Evolutionary conservation across 2,797 vertebrate species (phyloP), one percentile per base, ranked within the genome.

Genomic region (Loriculus beryllinus): DNA sequence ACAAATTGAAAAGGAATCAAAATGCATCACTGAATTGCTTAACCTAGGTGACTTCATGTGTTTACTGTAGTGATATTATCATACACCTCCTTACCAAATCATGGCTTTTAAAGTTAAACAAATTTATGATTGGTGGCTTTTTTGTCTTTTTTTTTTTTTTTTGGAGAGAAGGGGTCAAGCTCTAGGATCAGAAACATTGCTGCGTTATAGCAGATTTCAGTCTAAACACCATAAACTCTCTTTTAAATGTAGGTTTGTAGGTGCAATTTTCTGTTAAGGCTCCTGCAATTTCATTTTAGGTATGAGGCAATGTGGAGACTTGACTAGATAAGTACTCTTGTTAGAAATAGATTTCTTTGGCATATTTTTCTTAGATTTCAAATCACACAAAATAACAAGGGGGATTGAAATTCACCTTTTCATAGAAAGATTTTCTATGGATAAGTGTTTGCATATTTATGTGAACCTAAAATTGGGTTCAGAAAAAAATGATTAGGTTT

Each of bases 381-480:
- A 86, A 74, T 82, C 45, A 35, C 35, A 57, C 17, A 42, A 82
- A 70, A n/a, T 67, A 83, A 69, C 43, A 63, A 82, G 28, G 12
- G 54, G 10, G 26, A 42, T 31, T 80, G 28, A 71, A 88, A 85
- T 33, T 77, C 12, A 28, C 26, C 82, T 88, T 85, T 82, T 64
- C 70, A 67, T 28, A 70, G 52, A 22, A 42, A 39, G 21, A 10
- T 49, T 85, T 39, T 51, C 51, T 33, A 7, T n/a, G 42, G 29
- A 42, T 54, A 85, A 77, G 26, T 14, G 93, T 93, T 92, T 91
- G 17, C 14, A 70, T 77, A 54, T 71, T 88, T 79, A 71, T 19
- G 29, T 68, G 54, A 86, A 28, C n/a, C 7, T 59, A 65, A 76
- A 86, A 57, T 12, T 8, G 1, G 3, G 1, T 22, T 62, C 23